These are phyloP conservation scores for Petrocephalus zakoni DNA, from an alignment of 2,113 vertebrate species.

Conservation along the genomic window DNA sequence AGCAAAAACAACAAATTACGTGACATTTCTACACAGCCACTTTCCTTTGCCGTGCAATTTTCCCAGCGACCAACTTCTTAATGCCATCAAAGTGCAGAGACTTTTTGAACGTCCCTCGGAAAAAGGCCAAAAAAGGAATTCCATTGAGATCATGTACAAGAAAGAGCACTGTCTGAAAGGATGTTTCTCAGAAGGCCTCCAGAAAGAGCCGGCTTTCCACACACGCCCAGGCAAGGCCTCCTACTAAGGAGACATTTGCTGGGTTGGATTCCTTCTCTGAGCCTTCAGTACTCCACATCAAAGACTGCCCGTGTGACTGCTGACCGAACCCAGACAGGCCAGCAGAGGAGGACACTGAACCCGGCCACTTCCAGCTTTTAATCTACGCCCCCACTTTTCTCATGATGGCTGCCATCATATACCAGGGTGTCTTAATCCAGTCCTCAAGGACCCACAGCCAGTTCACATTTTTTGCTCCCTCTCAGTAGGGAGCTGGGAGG, in stretches of 20 bases:
- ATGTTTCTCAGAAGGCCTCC: background rate
- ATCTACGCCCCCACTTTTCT: background rate
- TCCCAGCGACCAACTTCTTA: too few relatives aligned
- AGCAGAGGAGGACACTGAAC: background rate
- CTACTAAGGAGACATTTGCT: background rate
- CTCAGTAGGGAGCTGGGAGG: background rate
- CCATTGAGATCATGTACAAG: background rate
- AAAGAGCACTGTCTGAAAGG: background rate
- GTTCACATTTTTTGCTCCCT: background rate
- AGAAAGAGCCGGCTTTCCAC: background rate
- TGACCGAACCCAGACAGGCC: background rate
- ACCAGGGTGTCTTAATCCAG: background rate
- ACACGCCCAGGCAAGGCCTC: background rate
- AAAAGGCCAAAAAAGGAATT: background rate
- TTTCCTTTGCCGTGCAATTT: too few relatives aligned
- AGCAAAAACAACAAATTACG: too few relatives aligned
- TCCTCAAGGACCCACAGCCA: background rate
- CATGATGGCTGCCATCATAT: background rate
- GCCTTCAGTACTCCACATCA: background rate
- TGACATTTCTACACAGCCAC: too few relatives aligned
- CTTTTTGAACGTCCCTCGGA: too few relatives aligned
- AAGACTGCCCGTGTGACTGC: background rate
- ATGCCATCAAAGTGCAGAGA: too few relatives aligned
- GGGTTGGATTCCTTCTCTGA: background rate
- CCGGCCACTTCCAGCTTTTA: background rate